Percentiles rank a stretch among this genome's conserved stretches.
Evolutionary conservation across 2,797 vertebrate species (phyloP).

Genomic region (Poeciliopsis presidionis): DNA sequence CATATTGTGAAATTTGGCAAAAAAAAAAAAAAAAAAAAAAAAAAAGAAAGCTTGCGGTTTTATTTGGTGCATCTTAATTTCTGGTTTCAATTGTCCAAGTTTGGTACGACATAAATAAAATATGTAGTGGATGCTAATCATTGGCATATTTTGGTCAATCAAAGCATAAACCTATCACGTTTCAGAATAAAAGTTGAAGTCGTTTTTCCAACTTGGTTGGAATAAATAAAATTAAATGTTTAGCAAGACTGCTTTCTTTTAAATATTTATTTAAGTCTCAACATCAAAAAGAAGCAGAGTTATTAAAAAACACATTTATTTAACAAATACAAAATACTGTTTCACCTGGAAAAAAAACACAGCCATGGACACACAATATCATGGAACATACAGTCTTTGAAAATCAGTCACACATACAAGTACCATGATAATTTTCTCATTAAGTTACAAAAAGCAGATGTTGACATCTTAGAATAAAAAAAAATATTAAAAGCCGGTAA

Average conservation of each 20-base stretch:
- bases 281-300: background rate
- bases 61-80: background rate
- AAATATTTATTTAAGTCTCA: background rate
- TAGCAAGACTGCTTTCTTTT: background rate
- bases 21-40: background rate
- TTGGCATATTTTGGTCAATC: background rate
- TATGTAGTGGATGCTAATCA: background rate
- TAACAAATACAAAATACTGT: background rate
- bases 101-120: background rate
- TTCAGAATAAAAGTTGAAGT: background rate
- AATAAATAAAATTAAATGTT: background rate
- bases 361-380: background rate
- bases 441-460: background rate
- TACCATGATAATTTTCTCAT: background rate
- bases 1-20: background rate
- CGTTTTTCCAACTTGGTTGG: background rate
- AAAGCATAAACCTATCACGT: background rate
- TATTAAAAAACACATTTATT: background rate
- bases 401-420: background rate
- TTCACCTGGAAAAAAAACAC: background rate
- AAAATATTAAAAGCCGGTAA: too few relatives aligned
- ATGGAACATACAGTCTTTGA: background rate
- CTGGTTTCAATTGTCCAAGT: background rate
- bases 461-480: too few relatives aligned
- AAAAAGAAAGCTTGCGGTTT: background rate